A percentile compares a stretch with the other conserved stretches of the same genome.
Evolutionary conservation across 2,113 vertebrate species (phyloP).

Genomic region (Hyperopisus bebe): DNA sequence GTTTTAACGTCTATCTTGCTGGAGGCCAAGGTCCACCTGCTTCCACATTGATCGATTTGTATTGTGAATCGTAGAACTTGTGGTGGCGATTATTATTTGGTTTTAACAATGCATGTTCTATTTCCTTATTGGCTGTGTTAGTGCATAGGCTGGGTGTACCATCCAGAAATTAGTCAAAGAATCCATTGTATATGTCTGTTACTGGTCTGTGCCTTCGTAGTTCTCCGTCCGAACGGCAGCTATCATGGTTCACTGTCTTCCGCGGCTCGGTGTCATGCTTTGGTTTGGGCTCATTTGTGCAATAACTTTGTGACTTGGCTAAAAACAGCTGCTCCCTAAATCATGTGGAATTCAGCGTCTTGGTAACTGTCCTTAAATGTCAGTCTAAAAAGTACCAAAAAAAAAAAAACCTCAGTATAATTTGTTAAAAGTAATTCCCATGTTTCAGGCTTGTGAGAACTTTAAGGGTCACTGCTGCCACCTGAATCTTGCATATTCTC

Average conservation of each 20-base stretch:
- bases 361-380: neutral
- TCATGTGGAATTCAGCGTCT: neutral
- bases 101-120: constrained; percentile 8
- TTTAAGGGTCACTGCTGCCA: neutral
- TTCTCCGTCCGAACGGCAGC: neutral
- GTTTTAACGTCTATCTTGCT: constrained; percentile 12
- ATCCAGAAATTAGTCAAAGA: neutral
- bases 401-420: neutral
- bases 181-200: neutral
- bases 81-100: neutral
- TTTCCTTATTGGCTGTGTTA: neutral
- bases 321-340: neutral
- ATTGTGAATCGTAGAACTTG: neutral
- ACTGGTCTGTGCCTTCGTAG: neutral
- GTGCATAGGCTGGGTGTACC: neutral
- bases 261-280: neutral
- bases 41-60: neutral
- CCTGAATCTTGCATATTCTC: neutral
- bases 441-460: neutral
- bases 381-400: neutral
- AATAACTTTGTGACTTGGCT: neutral
- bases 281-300: constrained; percentile 2
- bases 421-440: constrained; percentile 6
- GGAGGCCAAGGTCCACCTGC: neutral
- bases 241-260: neutral